Conservation (phyloP, 2,797 vertebrate species). For the Scleropages formosus region DNA sequence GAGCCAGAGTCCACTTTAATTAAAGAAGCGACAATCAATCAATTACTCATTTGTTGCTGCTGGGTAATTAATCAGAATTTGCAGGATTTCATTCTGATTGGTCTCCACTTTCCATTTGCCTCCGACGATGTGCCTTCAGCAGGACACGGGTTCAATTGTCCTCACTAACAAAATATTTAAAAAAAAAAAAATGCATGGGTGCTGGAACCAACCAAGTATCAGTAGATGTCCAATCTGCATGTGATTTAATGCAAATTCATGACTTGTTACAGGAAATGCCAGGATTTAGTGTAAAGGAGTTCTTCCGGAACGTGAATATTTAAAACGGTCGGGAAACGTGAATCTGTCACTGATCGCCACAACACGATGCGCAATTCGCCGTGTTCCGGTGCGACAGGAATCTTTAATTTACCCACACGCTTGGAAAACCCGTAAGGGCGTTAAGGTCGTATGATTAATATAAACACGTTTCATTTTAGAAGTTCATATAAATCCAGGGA, state of each 20-base stretch:
- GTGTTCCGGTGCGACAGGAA: too few relatives aligned
- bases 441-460: not conserved
- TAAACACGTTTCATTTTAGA: not conserved
- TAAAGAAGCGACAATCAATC: conserved; percentile 55
- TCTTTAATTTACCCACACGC: too few relatives aligned
- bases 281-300: too few relatives aligned
- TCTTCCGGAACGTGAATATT: too few relatives aligned
- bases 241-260: too few relatives aligned
- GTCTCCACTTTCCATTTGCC: conserved; percentile 22
- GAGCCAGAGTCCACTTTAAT: conserved; percentile 58
- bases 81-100: conserved; percentile 40
- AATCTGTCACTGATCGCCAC: not conserved
- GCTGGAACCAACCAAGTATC: not conserved
- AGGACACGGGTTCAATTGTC: not conserved
- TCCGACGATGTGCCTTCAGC: conserved; percentile 9
- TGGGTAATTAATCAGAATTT: conserved; percentile 42
- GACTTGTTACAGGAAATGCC: too few relatives aligned
- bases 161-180: not conserved
- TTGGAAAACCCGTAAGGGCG: not conserved
- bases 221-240: too few relatives aligned
- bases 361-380: too few relatives aligned
- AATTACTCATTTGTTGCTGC: conserved; percentile 51
- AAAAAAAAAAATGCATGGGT: not conserved
- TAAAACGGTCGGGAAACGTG: too few relatives aligned
- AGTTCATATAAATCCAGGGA: not conserved